Base-by-base conservation (phyloP, 2,888 invertebrate species). In the Agelastica alni region DNA sequence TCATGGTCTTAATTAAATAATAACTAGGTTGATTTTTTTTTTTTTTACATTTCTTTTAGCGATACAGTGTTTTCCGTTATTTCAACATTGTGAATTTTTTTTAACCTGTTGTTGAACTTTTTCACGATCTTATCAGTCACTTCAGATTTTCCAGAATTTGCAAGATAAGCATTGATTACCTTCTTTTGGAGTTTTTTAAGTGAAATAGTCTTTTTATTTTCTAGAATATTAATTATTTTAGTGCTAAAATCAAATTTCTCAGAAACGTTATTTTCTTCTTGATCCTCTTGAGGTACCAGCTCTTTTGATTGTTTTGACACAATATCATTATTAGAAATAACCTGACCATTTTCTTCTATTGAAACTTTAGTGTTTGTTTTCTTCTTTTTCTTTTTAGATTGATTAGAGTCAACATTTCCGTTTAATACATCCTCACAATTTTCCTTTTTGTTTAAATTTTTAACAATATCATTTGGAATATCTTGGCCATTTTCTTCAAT, bases 101-200 rank as follows among this genome's bases (percentile, higher is more conserved):
- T 84, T 12, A 91, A 68, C 69, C 86, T 87, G 67, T 89, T 91
- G 28, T 83, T 82, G 69, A 90, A 87, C 70, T 88, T 88, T 61
- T 85, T 84, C 43, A 82, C 77, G 64, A 86, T 83, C 69, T 88
- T 86, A 59, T 85, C 85, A 54, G 82, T 78, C 3, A 82, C 76
- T 44, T 82, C 82, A 36, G 75, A 59, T 26, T 70, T 67, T 1
- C 80, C 70, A 6, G 58, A 63, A 55, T 59, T 77, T 13, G 81
- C 80, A 17, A 77, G 75, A 63, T 87, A 90, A 63, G 84, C 86
- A 39, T 82, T 81, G 1, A 88, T 70, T 4, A 91, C 85, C 77
- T 90, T 92, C 71, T 89, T 90, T 65, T 86, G 85, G 12, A 93
- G 76, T 66, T 89, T 88, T 68, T 88, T 88, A 51, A 88, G 71